phyloP scores from a whole-genome alignment of 2,888 invertebrate species.

The Macaria liturata region DNA sequence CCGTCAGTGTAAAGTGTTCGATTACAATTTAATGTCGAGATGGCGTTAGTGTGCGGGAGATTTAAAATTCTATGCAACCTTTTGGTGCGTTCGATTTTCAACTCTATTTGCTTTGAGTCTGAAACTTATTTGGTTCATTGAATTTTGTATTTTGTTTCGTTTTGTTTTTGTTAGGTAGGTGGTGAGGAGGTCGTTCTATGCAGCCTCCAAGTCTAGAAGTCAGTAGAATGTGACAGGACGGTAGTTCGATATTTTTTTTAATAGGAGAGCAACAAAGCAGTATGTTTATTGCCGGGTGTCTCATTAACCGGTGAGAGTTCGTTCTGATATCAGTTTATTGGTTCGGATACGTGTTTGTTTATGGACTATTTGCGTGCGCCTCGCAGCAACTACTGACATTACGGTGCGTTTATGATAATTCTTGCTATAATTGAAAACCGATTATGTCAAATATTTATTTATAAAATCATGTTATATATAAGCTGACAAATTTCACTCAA shows the following conservation, averaged over 20 bases:
- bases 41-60: conserved; percentile 59
- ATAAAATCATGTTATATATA: no score
- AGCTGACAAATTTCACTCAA: no score
- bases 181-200: conserved; percentile 62
- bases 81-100: conserved; percentile 31
- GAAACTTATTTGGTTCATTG: conserved; percentile 29
- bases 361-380: conserved; percentile 14
- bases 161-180: conserved; percentile 41
- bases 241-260: conserved; percentile 56
- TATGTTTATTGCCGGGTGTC: conserved; percentile 52
- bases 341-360: conserved; percentile 15
- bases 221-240: conserved; percentile 55
- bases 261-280: conserved; percentile 50
- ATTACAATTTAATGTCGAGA: conserved; percentile 82
- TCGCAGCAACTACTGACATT: conserved; percentile 8
- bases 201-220: conserved; percentile 58
- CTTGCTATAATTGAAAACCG: no score
- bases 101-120: conserved; percentile 34
- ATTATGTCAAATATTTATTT: no score
- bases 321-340: conserved; percentile 30
- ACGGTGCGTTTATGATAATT: conserved; percentile 7
- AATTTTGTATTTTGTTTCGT: conserved; percentile 26
- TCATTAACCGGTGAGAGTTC: conserved; percentile 44
- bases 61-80: conserved; percentile 61
- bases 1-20: conserved; percentile 79